A percentile compares a stretch with the other conserved stretches of the same genome.
These are phyloP conservation scores for Caenorhabditis wallacei DNA, from an alignment of 2,888 invertebrate species.

Conservation along the genomic window DNA sequence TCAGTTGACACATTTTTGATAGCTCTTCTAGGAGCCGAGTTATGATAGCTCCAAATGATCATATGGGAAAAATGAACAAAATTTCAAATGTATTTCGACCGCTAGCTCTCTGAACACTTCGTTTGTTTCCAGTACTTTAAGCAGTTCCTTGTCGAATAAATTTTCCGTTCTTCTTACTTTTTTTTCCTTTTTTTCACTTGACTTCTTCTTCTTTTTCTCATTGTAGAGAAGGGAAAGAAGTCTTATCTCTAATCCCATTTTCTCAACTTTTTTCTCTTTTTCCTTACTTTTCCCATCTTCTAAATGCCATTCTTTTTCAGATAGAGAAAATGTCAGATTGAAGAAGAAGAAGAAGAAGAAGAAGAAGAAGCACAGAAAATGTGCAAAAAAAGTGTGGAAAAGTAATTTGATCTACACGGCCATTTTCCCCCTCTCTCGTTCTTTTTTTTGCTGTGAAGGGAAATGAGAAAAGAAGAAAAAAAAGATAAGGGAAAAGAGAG, in stretches of 20 bases:
- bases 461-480: neutral
- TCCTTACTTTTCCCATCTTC: slow-evolving; percentile 1
- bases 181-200: slow-evolving; percentile 24
- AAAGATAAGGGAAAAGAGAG: slow-evolving; percentile 1
- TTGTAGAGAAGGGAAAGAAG: too few relatives aligned
- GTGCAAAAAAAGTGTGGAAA: slow-evolving; percentile 31
- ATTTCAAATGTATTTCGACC: too few relatives aligned
- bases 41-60: too few relatives aligned
- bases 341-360: slow-evolving; percentile 4
- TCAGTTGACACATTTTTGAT: too few relatives aligned
- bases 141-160: neutral
- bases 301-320: neutral
- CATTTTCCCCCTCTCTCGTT: neutral
- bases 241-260: slow-evolving; percentile 54
- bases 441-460: slow-evolving; percentile 4
- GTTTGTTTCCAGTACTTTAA: too few relatives aligned
- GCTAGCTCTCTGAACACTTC: too few relatives aligned
- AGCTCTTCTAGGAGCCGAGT: too few relatives aligned
- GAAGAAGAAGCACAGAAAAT: neutral
- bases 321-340: slow-evolving; percentile 2
- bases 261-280: slow-evolving; percentile 20
- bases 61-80: too few relatives aligned
- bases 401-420: slow-evolving; percentile 49
- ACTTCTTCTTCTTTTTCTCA: slow-evolving; percentile 5
- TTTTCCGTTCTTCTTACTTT: neutral